A percentile compares a stretch with the other conserved stretches of the same genome.
These are phyloP conservation scores for Phylloscopus collybita DNA, from an alignment of 2,797 vertebrate genomes.

Conservation along the genomic window DNA sequence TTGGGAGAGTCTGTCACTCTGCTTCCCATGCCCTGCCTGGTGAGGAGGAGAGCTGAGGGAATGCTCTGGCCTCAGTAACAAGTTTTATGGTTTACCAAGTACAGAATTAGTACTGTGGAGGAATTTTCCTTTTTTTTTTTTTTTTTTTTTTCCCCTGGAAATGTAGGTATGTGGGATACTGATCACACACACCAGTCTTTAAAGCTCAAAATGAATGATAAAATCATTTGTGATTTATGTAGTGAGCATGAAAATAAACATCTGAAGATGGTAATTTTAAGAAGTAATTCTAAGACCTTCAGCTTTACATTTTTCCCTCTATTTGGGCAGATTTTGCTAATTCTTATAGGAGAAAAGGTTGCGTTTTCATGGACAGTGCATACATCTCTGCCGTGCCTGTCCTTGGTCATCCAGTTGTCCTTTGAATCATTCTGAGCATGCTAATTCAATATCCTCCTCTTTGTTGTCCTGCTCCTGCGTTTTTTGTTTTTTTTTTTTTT, in stretches of 20 bases:
- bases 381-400: not conserved
- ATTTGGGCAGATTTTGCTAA: not conserved
- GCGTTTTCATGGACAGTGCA: not conserved
- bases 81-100: slow-evolving; percentile 28
- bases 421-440: slow-evolving; percentile 48
- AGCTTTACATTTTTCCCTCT: not conserved
- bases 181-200: not conserved
- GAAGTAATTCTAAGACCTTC: not conserved
- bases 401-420: slow-evolving; percentile 37
- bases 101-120: slow-evolving; percentile 40
- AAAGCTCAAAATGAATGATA: slow-evolving; percentile 22
- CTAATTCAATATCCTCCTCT: slow-evolving; percentile 64
- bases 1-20: not conserved
- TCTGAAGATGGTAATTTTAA: not conserved
- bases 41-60: not conserved
- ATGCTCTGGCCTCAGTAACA: not conserved
- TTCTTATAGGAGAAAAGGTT: not conserved
- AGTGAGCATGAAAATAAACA: not conserved
- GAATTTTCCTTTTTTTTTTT: not conserved
- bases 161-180: not conserved
- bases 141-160: not conserved
- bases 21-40: not conserved
- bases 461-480: slow-evolving; percentile 48
- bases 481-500: not conserved
- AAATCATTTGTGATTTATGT: not conserved